phyloP scores from a whole-genome alignment of 2,888 invertebrate genomes.

The Caenorhabditis sp. region DNA sequence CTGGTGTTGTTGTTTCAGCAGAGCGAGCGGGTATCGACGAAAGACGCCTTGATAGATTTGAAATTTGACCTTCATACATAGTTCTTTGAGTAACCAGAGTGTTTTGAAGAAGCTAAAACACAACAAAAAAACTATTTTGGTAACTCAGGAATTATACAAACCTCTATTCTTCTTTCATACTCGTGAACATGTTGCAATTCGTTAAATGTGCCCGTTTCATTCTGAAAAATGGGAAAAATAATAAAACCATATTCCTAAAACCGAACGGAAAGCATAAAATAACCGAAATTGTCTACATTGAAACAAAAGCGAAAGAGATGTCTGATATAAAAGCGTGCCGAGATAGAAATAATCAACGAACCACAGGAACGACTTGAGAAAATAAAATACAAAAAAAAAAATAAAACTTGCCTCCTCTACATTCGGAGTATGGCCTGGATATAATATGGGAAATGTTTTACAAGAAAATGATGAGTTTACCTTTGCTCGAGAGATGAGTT shows the following conservation, averaged over 20 bases:
- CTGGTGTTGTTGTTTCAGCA: conserved; percentile 17
- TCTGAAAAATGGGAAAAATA: conserved; percentile 12
- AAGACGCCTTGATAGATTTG: conserved; percentile 21
- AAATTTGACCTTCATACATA: conserved; percentile 51
- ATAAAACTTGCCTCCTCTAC: conserved; percentile 37
- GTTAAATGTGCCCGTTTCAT: conserved; percentile 24
- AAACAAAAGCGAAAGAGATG: neutral
- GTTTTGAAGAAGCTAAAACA: conserved; percentile 48
- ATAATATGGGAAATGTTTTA: neutral
- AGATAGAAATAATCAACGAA: conserved; percentile 15
- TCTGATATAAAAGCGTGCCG: conserved; percentile 4
- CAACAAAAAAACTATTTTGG: neutral
- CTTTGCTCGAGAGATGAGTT: conserved; percentile 33
- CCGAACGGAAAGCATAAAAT: conserved; percentile 10
- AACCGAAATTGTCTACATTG: conserved; percentile 1
- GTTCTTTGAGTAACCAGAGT: conserved; percentile 51
- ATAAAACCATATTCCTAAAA: conserved; percentile 8
- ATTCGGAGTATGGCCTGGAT: conserved; percentile 40
- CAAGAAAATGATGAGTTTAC: conserved; percentile 4
- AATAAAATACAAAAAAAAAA: neutral
- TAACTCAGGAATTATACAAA: too few species aligned
- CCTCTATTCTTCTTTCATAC: conserved; percentile 33
- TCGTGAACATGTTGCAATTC: conserved; percentile 19
- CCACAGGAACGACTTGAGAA: conserved; percentile 4
- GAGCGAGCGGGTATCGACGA: conserved; percentile 8